These are phyloP conservation scores for Neotragus moschatus DNA, from an alignment of 2,113 vertebrate genomes.

Conservation along the genomic window DNA sequence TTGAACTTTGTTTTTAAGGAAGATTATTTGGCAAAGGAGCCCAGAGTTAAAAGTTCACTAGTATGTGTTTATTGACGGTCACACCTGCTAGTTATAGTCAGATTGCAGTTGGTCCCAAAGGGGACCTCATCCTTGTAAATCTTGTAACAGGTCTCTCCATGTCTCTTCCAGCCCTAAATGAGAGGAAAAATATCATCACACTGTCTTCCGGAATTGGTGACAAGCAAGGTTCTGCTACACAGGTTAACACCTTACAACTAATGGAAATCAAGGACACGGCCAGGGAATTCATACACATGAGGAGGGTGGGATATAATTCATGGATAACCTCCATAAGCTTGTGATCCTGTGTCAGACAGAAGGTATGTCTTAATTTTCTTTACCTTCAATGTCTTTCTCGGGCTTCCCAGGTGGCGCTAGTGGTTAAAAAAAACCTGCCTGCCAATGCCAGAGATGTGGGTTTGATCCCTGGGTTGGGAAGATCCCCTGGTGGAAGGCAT, in stretches of 20 bases:
- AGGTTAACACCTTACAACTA: background rate
- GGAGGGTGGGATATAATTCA: background rate
- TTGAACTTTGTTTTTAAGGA: background rate
- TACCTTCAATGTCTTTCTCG: background rate
- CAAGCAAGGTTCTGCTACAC: background rate
- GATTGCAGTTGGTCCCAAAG: slow-evolving; percentile 89
- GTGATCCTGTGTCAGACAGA: background rate
- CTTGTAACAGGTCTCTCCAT: slow-evolving; percentile 90
- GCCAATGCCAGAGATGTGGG: background rate
- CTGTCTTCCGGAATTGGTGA: background rate
- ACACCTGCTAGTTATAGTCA: slow-evolving; percentile 91
- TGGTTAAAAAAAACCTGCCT: background rate
- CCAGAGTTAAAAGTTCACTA: background rate
- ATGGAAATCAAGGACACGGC: background rate
- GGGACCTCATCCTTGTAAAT: slow-evolving; percentile 80
- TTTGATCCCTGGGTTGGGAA: background rate
- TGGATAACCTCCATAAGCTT: background rate
- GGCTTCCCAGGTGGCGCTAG: background rate
- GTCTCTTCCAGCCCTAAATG: slow-evolving; percentile 90
- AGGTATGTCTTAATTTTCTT: background rate
- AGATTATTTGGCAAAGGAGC: background rate
- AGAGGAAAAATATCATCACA: slow-evolving; percentile 22
- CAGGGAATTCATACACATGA: background rate
- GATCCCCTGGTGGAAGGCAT: background rate
- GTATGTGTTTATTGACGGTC: background rate